Evolutionary conservation across 2,113 vertebrate genomes (phyloP), one percentile per base, ranked within the genome.

Genomic region (Felis catus): DNA sequence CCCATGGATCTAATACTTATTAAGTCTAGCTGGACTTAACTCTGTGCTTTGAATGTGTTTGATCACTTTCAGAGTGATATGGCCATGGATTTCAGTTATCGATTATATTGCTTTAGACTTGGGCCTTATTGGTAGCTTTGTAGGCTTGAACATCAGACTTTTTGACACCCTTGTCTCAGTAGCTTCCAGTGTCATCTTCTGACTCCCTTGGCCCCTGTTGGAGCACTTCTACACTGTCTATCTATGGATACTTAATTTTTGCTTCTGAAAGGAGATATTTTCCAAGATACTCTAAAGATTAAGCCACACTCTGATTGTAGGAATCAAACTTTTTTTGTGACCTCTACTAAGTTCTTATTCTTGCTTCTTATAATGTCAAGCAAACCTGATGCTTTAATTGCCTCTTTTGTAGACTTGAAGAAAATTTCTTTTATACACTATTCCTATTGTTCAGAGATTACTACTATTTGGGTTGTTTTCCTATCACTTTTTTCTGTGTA

Each of bases 11-110:
- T 90, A 86, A 89, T 48, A 51, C 11, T 18, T 70, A 82, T 5
- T 29, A 95, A 11, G 16, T 92, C 25, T 29, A 78, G 4, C 61
- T 58, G 51, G 39, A n/a, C 18, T 84, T 78, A 68, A 90, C 25
- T 89, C 94, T 70, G 45, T 66, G 65, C 55, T 97, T 86, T 48
- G 29, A 5, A 33, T 76, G 1, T 41, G 21, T 51, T 68, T 79
- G 53, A 73, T 25, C 21, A 68, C n/a, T 85, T 79, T 65, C 4
- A 39, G 31, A 76, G 12, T 55, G 13, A 93, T 41, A 51, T 9
- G 19, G 5, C 12, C 4, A 3, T 27, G 23, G 4, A 7, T 82
- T 53, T 53, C 68, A 68, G 8, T 71, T 68, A 63, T 55, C 27
- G n/a, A 3, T 63, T 66, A 10, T 13, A 58, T 25, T 78, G 2